Conservation (phyloP, 2,797 vertebrate species). For the Mionectes olivaceus region DNA sequence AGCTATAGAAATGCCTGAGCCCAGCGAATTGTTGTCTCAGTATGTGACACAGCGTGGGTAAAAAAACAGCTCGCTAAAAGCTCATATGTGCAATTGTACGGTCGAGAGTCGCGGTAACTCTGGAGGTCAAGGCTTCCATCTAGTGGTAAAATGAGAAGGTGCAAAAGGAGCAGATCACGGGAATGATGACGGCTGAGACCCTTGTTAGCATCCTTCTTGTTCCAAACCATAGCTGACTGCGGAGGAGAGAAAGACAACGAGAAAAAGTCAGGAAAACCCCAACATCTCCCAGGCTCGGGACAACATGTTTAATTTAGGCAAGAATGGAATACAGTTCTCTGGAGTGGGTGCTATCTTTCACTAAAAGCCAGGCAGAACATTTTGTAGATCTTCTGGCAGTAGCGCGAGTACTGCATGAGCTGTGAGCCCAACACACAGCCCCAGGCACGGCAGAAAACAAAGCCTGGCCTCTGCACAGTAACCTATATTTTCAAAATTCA, state of each 20-base stretch:
- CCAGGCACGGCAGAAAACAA: neutral
- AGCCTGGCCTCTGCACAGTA: neutral
- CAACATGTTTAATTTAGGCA: neutral
- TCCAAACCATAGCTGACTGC: neutral
- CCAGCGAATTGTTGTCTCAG: neutral
- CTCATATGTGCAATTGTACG: fast-evolving
- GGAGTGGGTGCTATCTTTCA: neutral
- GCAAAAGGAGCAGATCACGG: fast-evolving
- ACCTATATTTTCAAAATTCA: neutral
- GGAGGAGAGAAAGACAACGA: neutral
- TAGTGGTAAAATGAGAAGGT: conserved; percentile 25
- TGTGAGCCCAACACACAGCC: fast-evolving
- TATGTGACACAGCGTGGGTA: neutral
- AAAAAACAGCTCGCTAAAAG: fast-evolving
- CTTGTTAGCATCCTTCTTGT: neutral
- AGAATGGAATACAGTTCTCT: neutral
- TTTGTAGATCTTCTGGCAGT: neutral
- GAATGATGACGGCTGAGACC: neutral
- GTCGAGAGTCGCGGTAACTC: neutral
- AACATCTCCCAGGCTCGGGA: neutral
- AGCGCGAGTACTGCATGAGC: fast-evolving
- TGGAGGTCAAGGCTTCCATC: conserved; percentile 58
- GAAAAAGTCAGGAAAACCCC: neutral
- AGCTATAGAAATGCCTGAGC: neutral
- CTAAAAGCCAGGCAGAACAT: neutral